Percentiles rank a stretch among this genome's conserved stretches.
phyloP scores from a whole-genome alignment of 2,797 vertebrate species.

The Amblyopsis hoosieri region DNA sequence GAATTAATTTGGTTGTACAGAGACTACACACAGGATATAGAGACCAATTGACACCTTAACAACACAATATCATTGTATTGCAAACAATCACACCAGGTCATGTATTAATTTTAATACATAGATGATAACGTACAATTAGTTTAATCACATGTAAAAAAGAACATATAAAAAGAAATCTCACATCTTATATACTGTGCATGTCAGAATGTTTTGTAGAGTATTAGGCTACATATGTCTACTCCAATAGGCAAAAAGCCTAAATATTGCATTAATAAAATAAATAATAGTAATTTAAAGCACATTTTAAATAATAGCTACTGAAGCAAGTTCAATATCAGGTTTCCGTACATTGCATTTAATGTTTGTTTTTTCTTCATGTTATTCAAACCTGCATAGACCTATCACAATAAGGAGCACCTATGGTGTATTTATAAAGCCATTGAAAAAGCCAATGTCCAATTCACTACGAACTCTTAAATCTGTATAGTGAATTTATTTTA shows the following conservation, averaged over 20 bases:
- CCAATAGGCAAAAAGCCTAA: not conserved
- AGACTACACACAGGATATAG: not conserved
- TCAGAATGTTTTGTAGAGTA: constrained; percentile 18
- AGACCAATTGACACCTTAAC: not conserved
- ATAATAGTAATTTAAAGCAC: not conserved
- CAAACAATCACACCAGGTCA: not conserved
- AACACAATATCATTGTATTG: constrained; percentile 1
- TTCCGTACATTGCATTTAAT: constrained; percentile 2
- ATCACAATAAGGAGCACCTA: constrained; percentile 11
- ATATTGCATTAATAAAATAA: not conserved
- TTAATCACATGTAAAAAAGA: constrained; percentile 53
- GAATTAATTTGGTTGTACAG: constrained; percentile 42
- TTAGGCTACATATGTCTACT: constrained; percentile 15
- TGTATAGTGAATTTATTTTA: not conserved
- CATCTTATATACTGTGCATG: constrained; percentile 24
- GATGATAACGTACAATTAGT: not conserved
- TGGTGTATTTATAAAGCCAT: constrained; percentile 4
- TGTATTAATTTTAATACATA: not conserved
- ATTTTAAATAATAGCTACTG: constrained; percentile 8
- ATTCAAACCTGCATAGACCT: constrained; percentile 54
- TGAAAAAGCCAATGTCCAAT: not conserved
- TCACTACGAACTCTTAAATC: constrained; percentile 3
- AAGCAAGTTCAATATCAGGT: not conserved
- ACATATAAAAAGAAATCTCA: constrained; percentile 31
- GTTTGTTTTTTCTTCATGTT: not conserved